Evolutionary conservation across 2,888 invertebrate species (phyloP), one percentile per base, ranked within the genome.

Genomic region (Antheraea yamamai): DNA sequence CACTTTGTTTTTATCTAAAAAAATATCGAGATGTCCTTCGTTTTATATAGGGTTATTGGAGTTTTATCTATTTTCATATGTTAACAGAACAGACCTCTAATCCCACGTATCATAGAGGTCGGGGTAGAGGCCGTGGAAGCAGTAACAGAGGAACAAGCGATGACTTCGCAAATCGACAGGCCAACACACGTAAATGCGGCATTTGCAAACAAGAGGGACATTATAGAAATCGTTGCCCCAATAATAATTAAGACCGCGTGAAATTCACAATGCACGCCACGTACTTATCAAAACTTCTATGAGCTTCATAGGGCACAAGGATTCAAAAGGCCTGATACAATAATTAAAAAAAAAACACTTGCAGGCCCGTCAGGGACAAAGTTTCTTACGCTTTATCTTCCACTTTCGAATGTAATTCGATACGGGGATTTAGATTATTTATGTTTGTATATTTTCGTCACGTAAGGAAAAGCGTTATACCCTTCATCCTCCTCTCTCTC

Each of bases 191-290:
- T 76, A 96, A 96, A 85, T 98, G 98, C 88, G 96, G 97, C 0
- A 83, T 96, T 73, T 98, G 98, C 88, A 96, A 96, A 14, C 95
- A 96, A 83, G 97, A 97, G 92, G 98, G 97, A 18, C 97, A 97
- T 83, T 96, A 93, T 0, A 92, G 95, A 75, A 88, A 82, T 58
- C 94, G 95, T 76, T 97, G 96, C 83, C 96, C 96, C 1, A 89
- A 85, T 52, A 73, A 58, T 20, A 70, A 76, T 26, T 66, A 73
- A 16, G 20, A 66, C 61, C n/a, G 10, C n/a, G 20, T 61, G n/a
- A 7, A 61, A n/a, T 61, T 61, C 23, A 61, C 61, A 20, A 55
- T 20, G 55, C 20, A 0, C 55, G 55, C 18, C 55, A 14, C 55
- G 55, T 55, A 55, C 23, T 23, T 61, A 20, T 20, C 18, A 23